Percentiles rank a stretch among this genome's conserved stretches.
Evolutionary conservation across 1,140 invertebrate genomes (phyloP).

Genomic region (Ectropis grisescens): DNA sequence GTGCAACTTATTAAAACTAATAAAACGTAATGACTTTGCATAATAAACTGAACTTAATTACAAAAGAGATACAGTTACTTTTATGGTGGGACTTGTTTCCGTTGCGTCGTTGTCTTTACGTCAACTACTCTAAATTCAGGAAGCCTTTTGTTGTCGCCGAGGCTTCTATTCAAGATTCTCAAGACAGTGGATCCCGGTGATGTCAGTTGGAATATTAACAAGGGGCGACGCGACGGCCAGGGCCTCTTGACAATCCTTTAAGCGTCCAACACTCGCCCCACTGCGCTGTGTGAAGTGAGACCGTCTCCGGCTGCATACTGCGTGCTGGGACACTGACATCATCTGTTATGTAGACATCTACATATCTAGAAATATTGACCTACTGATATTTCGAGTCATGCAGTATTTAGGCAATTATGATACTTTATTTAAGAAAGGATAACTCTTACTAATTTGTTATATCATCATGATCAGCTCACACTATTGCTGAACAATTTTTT

Average conservation of each 20-base stretch:
- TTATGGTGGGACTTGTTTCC: conserved; percentile 16
- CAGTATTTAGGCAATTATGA: no score
- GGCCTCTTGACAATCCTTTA: conserved; percentile 24
- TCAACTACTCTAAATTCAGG: conserved; percentile 25
- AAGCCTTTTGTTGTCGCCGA: conserved; percentile 21
- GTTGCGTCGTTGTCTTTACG: conserved; percentile 18
- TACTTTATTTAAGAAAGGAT: no score
- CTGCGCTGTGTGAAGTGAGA: no score
- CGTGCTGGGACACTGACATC: no score
- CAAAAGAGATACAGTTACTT: conserved; percentile 22
- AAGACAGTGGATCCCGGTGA: conserved; percentile 25
- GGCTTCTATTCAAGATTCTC: conserved; percentile 29
- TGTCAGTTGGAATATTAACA: conserved; percentile 35
- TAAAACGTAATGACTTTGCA: conserved; percentile 14
- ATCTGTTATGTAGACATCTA: no score
- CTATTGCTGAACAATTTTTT: no score
- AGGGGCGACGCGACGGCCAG: conserved; percentile 21
- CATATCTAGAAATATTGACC: no score
- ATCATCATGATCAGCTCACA: no score
- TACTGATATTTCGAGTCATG: no score
- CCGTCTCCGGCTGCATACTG: no score
- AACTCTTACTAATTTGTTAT: no score
- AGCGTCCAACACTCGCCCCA: conserved; percentile 14
- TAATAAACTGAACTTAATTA: conserved; percentile 13
- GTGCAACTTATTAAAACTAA: no score